A percentile compares a stretch with the other conserved stretches of the same genome.
Evolutionary conservation across 2,888 invertebrate species (phyloP).

Genomic region (Amiota communis): DNA sequence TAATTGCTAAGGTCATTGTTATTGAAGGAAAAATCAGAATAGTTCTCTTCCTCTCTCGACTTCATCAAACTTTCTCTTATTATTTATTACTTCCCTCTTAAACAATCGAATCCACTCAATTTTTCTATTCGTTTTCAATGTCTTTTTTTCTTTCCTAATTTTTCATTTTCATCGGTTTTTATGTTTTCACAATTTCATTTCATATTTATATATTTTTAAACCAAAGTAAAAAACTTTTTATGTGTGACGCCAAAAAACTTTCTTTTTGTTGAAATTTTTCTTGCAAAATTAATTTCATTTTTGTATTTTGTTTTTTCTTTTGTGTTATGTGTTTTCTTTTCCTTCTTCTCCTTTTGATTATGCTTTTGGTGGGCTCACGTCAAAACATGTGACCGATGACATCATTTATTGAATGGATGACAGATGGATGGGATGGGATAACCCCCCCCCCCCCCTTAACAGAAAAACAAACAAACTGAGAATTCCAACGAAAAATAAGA

Average conservation of each 20-base stretch:
- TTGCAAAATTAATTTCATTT: neutral
- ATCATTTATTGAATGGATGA: conserved; percentile 46
- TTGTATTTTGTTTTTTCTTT: neutral
- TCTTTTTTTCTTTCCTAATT: too few species aligned
- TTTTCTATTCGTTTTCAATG: too few species aligned
- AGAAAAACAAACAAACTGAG: neutral
- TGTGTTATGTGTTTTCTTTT: neutral
- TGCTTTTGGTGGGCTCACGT: conserved; percentile 45
- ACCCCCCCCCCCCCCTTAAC: neutral
- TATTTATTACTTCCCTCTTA: too few species aligned
- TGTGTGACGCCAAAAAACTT: neutral
- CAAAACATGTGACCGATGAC: conserved; percentile 64
- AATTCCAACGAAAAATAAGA: neutral
- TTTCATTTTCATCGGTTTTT: neutral
- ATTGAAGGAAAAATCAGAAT: too few species aligned
- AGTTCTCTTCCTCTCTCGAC: too few species aligned
- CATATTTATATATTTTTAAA: conserved; percentile 14
- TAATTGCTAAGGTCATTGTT: too few species aligned
- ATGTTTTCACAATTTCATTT: too few species aligned
- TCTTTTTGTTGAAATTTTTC: conserved; percentile 7
- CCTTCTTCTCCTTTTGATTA: too few species aligned
- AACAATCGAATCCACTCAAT: too few species aligned
- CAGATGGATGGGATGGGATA: neutral
- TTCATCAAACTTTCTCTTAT: too few species aligned
- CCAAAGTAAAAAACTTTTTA: conserved; percentile 1